These are phyloP conservation scores for Pyrocoelia pectoralis DNA, from an alignment of 2,888 invertebrate species.

Conservation along the genomic window DNA sequence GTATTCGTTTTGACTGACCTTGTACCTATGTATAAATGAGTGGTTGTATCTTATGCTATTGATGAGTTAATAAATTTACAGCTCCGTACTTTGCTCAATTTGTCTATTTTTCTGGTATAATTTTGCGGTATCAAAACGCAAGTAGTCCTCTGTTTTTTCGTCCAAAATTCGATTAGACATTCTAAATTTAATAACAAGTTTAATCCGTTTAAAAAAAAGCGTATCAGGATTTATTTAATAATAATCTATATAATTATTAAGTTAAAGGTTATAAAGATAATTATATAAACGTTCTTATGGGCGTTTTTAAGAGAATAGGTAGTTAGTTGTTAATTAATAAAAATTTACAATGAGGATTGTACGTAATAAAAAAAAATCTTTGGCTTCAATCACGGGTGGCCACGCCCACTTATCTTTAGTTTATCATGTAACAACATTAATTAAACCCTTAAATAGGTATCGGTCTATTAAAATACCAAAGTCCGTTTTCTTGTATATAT, in stretches of 20 bases:
- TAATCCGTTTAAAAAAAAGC: too few species aligned
- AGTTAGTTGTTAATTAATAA: slow-evolving; percentile 35
- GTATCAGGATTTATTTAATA: background rate
- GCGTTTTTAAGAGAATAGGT: slow-evolving; percentile 30
- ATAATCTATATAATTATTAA: slow-evolving; percentile 8
- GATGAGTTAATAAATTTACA: too few species aligned
- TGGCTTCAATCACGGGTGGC: slow-evolving; percentile 47
- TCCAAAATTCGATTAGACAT: too few species aligned
- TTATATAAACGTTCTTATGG: slow-evolving; percentile 28
- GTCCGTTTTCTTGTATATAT: slow-evolving; percentile 42
- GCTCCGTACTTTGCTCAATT: too few species aligned
- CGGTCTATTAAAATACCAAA: slow-evolving; percentile 54
- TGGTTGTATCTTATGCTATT: too few species aligned
- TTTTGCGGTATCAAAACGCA: too few species aligned
- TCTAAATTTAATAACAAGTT: background rate
- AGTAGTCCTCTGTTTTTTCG: too few species aligned
- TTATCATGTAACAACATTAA: slow-evolving; percentile 55
- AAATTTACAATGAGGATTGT: slow-evolving; percentile 27
- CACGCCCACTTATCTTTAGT: slow-evolving; percentile 53
- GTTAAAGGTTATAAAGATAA: slow-evolving; percentile 8
- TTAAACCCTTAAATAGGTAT: slow-evolving; percentile 55
- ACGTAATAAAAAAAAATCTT: slow-evolving; percentile 32
- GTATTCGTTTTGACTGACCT: too few species aligned
- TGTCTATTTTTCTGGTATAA: too few species aligned
- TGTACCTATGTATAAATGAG: too few species aligned